Base-by-base conservation (phyloP, 1,140 invertebrate genomes). In the Ips typographus region DNA sequence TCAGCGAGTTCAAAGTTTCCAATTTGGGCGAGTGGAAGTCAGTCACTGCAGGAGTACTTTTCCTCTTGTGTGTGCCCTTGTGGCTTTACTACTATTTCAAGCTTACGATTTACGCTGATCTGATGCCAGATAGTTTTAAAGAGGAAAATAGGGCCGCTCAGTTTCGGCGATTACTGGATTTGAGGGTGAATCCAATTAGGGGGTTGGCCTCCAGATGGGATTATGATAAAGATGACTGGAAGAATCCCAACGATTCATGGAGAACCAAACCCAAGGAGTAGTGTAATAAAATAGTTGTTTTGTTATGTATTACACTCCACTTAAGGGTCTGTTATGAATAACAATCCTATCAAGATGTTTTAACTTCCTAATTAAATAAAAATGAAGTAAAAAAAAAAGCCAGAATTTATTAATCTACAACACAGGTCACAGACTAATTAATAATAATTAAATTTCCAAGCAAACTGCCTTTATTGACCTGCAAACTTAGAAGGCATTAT, bases 11-110 rank as follows among this genome's bases (percentile, higher is more conserved):
- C 73, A 82, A 90, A 58, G 22, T 22, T 22, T 93, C 94, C 2
- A 89, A 89, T 41, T 39, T 5, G 3, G 94, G 94, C 2, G 88
- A 94, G 77, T 96, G 94, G 94, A 98, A 97, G 83, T 83, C 82
- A 8, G 80, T 89, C 0, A 0, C 91, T 38, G 93, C 90, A 52
- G 3, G 7, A 22, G 22, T 2, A 51, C 22, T 22, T 22, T 22
- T 22, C 22, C 22, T 22, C 22, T 22, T 22, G 22, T 22, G 22
- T 22, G 39, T 58, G 36, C 57, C 60, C 40, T 40, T 74, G 22
- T 74, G 69, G 72, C 8, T 72, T 1, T 68, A 52, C 39, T 72
- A 59, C 42, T 60, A 39, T 22, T 56, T 38, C 2, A 61, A 66
- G 49, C 36, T 57, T n/a, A 65, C 58, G 3, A 47, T 70, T 41